Evolutionary conservation across 2,888 invertebrate species (phyloP), one percentile per base, ranked within the genome.

Genomic region (Drosophila pseudotalamancana): DNA sequence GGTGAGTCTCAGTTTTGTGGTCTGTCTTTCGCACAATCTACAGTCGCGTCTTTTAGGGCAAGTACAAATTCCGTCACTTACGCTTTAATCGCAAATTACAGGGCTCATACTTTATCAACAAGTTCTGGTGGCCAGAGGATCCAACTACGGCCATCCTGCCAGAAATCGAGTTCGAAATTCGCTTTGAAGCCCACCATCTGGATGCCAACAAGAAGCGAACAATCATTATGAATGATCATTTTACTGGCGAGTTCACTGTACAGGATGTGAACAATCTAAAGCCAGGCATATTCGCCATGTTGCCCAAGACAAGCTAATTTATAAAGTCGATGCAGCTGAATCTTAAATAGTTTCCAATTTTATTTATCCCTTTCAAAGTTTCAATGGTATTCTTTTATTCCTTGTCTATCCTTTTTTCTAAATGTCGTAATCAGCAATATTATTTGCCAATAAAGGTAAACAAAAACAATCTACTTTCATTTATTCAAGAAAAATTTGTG

Each of bases 51-150:
- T 75, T 67, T 29, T 69, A 82, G 86, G 73, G 80, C 27, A 65
- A 43, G 56, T 74, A 57, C 62, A 65, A 56, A 50, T 48, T 69
- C 19, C 69, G 48, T 19, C 72, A 77, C 31, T 60, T 75, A 72
- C 70, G 67, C 23, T 71, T 83, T 62, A 53, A 74, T 31, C 79
- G 80, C 23, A 71, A 67, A 53, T 90, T 88, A 31, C 81, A 90
- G 90, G 91, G 90, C 6, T 48, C 82, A 23, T 91, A 90, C 59
- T 84, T 51, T 14, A 62, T 90, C 45, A 87, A 88, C 43, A 89
- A 86, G 42, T 70, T 90, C 61, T 90, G 91, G 90, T 77, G 89
- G 74, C 90, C 90, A 5, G 91, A 90, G 63, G 91, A 91, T 50
- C 71, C 89, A 9, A 66, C 90, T 0, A 74, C 85, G 5, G 75